Percentiles rank a stretch among this genome's conserved stretches.
Conservation (phyloP, 2,797 vertebrate species). For the Spheniscus humboldti region DNA sequence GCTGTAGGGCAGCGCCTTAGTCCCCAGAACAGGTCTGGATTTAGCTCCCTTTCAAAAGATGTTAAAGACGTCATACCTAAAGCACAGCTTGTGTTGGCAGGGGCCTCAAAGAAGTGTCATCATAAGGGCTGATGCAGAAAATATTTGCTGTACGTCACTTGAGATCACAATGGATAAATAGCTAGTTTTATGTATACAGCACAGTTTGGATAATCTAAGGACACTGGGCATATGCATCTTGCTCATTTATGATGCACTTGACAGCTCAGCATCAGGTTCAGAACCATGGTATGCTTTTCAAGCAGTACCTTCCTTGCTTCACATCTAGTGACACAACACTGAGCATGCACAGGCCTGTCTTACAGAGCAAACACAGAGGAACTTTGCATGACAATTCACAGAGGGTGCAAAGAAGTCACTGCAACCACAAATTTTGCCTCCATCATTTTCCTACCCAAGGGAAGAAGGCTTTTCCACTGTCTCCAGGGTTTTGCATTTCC, state of each 20-base stretch:
- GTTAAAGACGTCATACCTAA: not conserved
- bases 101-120: not conserved
- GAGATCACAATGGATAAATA: not conserved
- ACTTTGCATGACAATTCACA: not conserved
- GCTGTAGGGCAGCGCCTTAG: not conserved
- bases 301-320: not conserved
- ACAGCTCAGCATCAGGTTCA: not conserved
- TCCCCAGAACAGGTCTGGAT: not conserved
- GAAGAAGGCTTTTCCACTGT: not conserved
- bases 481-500: not conserved
- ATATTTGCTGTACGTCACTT: not conserved
- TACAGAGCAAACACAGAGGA: not conserved
- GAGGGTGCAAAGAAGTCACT: not conserved
- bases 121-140: not conserved
- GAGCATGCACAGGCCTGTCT: not conserved
- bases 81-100: not conserved
- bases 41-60: not conserved
- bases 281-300: not conserved
- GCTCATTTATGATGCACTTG: not conserved
- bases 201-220: not conserved
- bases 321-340: not conserved
- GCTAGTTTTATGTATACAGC: not conserved
- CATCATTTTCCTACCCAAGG: not conserved
- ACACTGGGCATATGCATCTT: not conserved
- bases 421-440: not conserved